These are phyloP conservation scores for Belgica antarctica DNA, from an alignment of 2,888 invertebrate species.

Conservation along the genomic window DNA sequence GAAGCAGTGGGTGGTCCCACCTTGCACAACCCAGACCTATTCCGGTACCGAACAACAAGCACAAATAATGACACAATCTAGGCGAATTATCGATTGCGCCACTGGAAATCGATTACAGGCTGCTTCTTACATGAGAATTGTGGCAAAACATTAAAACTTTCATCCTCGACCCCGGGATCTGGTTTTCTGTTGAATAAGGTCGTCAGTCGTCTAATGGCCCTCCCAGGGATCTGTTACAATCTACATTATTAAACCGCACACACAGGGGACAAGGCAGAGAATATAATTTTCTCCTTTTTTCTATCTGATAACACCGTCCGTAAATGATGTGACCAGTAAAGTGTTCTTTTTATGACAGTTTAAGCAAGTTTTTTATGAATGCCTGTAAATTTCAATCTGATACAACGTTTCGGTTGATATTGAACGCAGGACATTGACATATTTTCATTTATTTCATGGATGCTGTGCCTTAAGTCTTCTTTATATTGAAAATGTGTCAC, in stretches of 20 bases:
- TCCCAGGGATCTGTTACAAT: constrained; percentile 19
- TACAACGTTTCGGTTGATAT: no score
- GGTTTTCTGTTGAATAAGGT: constrained; percentile 25
- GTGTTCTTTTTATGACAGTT: no score
- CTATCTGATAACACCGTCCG: no score
- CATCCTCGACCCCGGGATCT: not conserved
- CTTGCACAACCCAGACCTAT: not conserved
- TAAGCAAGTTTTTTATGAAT: no score
- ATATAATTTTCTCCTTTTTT: not conserved
- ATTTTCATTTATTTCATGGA: no score
- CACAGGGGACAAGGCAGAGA: not conserved
- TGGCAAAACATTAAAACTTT: constrained; percentile 2
- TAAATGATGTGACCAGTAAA: not conserved
- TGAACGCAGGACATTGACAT: no score
- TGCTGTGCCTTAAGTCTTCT: no score
- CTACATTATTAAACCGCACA: constrained; percentile 2
- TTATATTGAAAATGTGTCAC: no score
- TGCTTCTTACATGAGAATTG: not conserved
- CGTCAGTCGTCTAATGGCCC: constrained; percentile 14
- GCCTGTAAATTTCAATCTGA: no score
- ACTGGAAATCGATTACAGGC: constrained; percentile 2
- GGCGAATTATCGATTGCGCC: not conserved
- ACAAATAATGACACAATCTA: not conserved
- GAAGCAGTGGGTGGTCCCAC: not conserved
- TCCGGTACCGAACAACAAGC: not conserved